A percentile compares a stretch with the other conserved stretches of the same genome.
phyloP scores from a whole-genome alignment of 2,113 vertebrate species.

The Campylomormyrus numenius region DNA sequence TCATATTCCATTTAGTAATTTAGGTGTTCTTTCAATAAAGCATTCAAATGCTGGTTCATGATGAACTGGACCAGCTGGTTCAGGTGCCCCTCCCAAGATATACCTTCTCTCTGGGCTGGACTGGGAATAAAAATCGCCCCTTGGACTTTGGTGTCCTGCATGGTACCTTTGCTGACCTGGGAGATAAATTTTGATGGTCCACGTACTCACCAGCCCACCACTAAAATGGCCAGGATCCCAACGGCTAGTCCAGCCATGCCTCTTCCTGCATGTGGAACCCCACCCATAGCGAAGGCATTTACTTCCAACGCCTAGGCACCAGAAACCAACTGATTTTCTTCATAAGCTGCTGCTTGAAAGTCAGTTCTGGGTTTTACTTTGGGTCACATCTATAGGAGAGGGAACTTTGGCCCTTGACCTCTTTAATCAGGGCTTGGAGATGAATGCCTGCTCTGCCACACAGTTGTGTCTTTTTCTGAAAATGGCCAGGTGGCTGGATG shows the following conservation, averaged over 20 bases:
- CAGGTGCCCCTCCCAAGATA: not conserved
- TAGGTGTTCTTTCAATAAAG: not conserved
- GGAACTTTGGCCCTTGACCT: not conserved
- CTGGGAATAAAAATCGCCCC: not conserved
- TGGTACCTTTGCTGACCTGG: not conserved
- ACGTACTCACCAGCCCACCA: not conserved
- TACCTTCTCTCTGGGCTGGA: not conserved
- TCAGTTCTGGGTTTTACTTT: not conserved
- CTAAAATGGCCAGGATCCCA: not conserved
- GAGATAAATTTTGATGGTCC: not conserved
- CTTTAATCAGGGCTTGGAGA: too few species aligned
- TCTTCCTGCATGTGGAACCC: not conserved
- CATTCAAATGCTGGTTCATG: not conserved
- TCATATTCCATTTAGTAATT: not conserved
- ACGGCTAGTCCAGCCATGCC: not conserved
- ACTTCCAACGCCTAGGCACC: not conserved
- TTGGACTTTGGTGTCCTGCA: not conserved
- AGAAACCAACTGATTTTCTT: not conserved
- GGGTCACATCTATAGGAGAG: not conserved
- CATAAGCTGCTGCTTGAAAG: not conserved
- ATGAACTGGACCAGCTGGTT: not conserved
- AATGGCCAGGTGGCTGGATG: not conserved
- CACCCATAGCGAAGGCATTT: not conserved
- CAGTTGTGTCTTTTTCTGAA: constrained; percentile 9
- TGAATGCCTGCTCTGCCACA: not conserved